Evolutionary conservation across 1,140 invertebrate species (phyloP).

Genomic region (Drosophila tani): DNA sequence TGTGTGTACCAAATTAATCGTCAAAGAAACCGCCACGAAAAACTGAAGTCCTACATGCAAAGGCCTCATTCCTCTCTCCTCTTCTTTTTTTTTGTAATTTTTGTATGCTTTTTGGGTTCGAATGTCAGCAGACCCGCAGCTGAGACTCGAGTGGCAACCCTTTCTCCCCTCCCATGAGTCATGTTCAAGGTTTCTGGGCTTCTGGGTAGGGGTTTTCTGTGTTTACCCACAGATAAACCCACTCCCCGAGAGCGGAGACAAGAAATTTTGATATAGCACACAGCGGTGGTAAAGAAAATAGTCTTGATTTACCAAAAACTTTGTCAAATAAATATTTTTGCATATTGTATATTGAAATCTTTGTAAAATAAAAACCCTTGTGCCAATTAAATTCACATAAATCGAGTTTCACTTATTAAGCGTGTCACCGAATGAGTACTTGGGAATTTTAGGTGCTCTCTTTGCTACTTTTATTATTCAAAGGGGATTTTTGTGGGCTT

Average conservation of each 20-base stretch:
- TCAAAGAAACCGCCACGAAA: constrained; percentile 50
- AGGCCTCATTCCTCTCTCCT: constrained; percentile 6
- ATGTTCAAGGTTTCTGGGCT: neutral
- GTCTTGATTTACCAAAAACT: neutral
- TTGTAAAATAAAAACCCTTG: too few species aligned
- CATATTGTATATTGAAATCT: neutral
- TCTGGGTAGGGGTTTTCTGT: constrained; percentile 52
- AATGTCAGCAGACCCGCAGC: constrained; percentile 43
- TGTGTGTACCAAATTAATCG: constrained; percentile 63
- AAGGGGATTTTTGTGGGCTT: too few species aligned
- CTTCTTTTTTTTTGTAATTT: neutral
- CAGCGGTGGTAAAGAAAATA: constrained; percentile 18
- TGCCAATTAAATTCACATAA: too few species aligned
- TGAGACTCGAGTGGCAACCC: constrained; percentile 26
- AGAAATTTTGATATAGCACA: neutral
- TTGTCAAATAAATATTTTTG: neutral
- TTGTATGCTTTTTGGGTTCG: constrained; percentile 8
- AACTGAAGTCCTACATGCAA: constrained; percentile 54
- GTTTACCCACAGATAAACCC: constrained; percentile 67
- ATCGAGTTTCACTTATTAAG: too few species aligned
- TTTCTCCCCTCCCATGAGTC: constrained; percentile 19
- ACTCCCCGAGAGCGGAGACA: constrained; percentile 1
- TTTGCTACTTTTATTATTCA: too few species aligned
- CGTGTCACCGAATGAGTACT: too few species aligned
- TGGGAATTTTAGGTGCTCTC: too few species aligned